Evolutionary conservation across 2,113 vertebrate genomes (phyloP).

Genomic region (Sander vitreus): DNA sequence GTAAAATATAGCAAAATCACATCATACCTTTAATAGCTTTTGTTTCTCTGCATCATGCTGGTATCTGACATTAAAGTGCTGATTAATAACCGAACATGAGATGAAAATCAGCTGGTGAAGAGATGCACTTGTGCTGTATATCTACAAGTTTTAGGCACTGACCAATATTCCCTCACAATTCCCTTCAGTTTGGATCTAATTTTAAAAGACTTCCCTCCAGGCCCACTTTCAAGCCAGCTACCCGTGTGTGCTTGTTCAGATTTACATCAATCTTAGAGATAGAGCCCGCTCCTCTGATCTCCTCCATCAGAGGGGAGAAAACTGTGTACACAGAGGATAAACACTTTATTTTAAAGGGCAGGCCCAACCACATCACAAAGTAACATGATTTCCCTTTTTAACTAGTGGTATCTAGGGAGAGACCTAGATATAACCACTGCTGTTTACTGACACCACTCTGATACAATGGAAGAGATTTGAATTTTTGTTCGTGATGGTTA

Average conservation of each 20-base stretch:
- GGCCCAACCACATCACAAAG: constrained; percentile 9
- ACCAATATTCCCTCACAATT: constrained; percentile 51
- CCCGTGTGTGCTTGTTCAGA: constrained; percentile 67
- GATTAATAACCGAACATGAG: constrained; percentile 11
- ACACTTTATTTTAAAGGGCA: constrained; percentile 43
- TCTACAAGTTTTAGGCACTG: constrained; percentile 27
- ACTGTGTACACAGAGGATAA: constrained; percentile 45
- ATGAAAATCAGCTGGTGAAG: not conserved
- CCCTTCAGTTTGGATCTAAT: constrained; percentile 65
- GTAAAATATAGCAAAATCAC: constrained; percentile 8
- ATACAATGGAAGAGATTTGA: not conserved
- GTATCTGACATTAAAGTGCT: not conserved
- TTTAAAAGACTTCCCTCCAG: constrained; percentile 74
- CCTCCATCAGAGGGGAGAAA: constrained; percentile 56
- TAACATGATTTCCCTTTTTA: not conserved
- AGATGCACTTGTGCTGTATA: not conserved
- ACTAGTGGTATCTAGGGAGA: not conserved
- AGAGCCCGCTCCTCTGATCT: constrained; percentile 68
- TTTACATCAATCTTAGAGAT: constrained; percentile 72
- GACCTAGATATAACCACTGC: not conserved
- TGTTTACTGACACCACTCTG: not conserved
- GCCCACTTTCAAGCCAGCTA: constrained; percentile 72
- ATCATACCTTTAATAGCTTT: not conserved
- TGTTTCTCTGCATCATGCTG: not conserved
- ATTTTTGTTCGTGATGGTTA: not conserved